phyloP scores from a whole-genome alignment of 2,888 invertebrate species.

The Elgonia sp. region DNA sequence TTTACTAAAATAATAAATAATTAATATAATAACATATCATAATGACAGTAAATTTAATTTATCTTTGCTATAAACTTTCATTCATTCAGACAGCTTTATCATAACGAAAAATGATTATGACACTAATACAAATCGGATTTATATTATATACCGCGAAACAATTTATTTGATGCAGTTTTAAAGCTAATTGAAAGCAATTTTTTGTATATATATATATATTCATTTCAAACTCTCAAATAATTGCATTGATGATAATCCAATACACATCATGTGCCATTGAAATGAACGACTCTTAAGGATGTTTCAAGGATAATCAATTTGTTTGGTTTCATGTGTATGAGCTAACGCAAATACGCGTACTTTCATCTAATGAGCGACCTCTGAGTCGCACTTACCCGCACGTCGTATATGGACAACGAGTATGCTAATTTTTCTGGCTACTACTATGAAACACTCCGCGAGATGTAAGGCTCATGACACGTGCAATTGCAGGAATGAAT shows the following conservation, averaged over 20 bases:
- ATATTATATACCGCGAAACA: background rate
- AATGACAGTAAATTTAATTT: too few relatives aligned
- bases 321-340: conserved; percentile 56
- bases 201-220: background rate
- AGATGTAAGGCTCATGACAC: conserved; percentile 52
- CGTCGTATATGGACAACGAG: conserved; percentile 42
- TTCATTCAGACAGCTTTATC: too few relatives aligned
- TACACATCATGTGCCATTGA: conserved; percentile 18
- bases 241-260: conserved; percentile 23
- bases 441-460: conserved; percentile 47
- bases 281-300: conserved; percentile 39
- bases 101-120: too few relatives aligned
- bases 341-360: conserved; percentile 41
- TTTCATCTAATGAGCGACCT: conserved; percentile 62
- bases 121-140: too few relatives aligned
- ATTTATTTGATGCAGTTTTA: conserved; percentile 1
- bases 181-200: background rate
- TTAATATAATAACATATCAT: too few relatives aligned
- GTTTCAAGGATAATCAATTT: conserved; percentile 58
- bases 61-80: too few relatives aligned
- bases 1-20: too few relatives aligned
- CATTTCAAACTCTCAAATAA: conserved; percentile 40
- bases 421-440: conserved; percentile 40
- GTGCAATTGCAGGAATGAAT: conserved; percentile 44
- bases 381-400: conserved; percentile 41